Conservation (phyloP, 2,888 invertebrate species). For the Hedya salicella region DNA sequence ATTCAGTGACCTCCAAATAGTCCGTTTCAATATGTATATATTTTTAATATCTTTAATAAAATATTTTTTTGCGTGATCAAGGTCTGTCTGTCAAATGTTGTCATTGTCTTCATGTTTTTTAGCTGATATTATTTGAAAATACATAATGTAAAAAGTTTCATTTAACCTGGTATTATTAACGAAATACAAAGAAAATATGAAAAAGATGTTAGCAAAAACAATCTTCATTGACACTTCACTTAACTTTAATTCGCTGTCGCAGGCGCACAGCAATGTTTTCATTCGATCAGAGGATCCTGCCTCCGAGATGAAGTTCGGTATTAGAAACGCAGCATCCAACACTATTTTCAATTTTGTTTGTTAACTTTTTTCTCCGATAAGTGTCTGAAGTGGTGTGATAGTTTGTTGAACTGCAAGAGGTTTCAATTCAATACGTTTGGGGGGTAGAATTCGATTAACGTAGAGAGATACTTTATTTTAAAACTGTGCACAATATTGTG, state of each 20-base stretch:
- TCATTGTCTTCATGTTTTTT: too few relatives aligned
- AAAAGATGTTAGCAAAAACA: neutral
- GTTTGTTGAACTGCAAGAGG: constrained; percentile 13
- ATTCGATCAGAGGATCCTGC: constrained; percentile 81
- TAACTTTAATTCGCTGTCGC: constrained; percentile 11
- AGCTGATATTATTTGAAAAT: too few relatives aligned
- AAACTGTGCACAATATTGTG: too few relatives aligned
- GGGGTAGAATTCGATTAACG: neutral
- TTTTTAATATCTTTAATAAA: too few relatives aligned
- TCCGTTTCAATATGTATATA: too few relatives aligned
- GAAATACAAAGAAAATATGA: too few relatives aligned
- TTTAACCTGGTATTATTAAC: too few relatives aligned
- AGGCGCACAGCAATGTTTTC: constrained; percentile 76
- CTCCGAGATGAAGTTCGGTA: constrained; percentile 78
- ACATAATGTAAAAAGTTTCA: too few relatives aligned
- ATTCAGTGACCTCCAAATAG: too few relatives aligned
- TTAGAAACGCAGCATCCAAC: constrained; percentile 73
- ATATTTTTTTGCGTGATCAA: too few relatives aligned
- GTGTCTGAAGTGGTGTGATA: constrained; percentile 20
- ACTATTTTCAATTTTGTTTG: constrained; percentile 77
- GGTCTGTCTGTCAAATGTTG: too few relatives aligned
- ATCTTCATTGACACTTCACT: constrained; percentile 16
- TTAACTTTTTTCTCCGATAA: constrained; percentile 53
- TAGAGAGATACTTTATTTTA: neutral
- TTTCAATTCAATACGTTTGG: neutral